Conservation (phyloP, 2,888 invertebrate genomes). For the Alcis repandata region DNA sequence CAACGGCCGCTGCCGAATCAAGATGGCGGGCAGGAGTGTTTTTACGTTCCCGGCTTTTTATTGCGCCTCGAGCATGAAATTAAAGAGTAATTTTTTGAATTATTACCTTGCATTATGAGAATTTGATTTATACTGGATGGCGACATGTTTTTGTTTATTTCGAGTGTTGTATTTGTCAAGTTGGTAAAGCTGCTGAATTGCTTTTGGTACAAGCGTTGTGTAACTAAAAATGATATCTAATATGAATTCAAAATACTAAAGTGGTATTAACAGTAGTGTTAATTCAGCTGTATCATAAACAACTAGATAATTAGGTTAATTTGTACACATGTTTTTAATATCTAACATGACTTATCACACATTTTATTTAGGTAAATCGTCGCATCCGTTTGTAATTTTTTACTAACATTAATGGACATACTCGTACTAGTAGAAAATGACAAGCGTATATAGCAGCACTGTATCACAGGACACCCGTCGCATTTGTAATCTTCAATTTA, state of each 20-base stretch:
- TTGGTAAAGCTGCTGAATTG: not conserved
- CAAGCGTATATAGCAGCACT: not conserved
- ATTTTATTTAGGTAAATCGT: too few relatives aligned
- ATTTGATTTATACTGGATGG: conserved; percentile 39
- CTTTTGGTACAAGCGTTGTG: not conserved
- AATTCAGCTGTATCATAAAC: too few relatives aligned
- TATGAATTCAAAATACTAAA: too few relatives aligned
- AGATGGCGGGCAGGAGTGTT: conserved; percentile 64
- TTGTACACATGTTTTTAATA: too few relatives aligned
- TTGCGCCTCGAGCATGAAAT: conserved; percentile 49
- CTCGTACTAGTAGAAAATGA: not conserved
- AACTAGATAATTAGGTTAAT: too few relatives aligned
- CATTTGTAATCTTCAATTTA: not conserved
- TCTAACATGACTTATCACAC: too few relatives aligned
- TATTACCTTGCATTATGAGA: conserved; percentile 41
- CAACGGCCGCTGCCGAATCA: conserved; percentile 72
- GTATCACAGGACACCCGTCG: not conserved
- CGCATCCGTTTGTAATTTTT: too few relatives aligned
- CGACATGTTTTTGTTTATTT: conserved; percentile 19
- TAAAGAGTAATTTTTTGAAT: conserved; percentile 48
- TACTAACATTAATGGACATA: too few relatives aligned
- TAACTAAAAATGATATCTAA: not conserved
- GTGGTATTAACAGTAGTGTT: too few relatives aligned
- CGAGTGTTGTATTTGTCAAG: conserved; percentile 4
- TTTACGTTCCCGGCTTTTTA: conserved; percentile 54